A percentile compares a stretch with the other conserved stretches of the same genome.
Conservation (phyloP, 2,888 invertebrate species). For the Scotopteryx bipunctaria region DNA sequence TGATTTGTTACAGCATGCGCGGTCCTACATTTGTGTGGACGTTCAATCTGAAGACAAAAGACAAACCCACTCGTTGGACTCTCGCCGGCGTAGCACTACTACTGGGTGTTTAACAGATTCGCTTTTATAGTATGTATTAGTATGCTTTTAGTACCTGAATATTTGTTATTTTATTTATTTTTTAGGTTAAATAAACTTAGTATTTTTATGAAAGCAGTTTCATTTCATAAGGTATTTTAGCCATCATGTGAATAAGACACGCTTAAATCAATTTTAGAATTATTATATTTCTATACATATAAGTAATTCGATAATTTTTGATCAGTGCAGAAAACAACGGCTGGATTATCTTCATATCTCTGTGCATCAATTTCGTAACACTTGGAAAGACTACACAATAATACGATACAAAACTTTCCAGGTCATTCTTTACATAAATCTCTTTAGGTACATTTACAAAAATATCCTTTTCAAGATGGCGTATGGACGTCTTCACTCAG, state of each 20-base stretch:
- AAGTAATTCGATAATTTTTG: constrained; percentile 40
- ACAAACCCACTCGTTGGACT: constrained; percentile 95
- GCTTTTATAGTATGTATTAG: constrained; percentile 18
- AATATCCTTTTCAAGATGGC: constrained; percentile 43
- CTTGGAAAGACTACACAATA: constrained; percentile 62
- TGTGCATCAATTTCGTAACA: constrained; percentile 50
- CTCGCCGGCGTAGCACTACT: constrained; percentile 96
- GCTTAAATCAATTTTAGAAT: constrained; percentile 5
- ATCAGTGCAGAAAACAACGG: constrained; percentile 52
- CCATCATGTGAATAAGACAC: background rate
- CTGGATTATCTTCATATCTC: constrained; percentile 38
- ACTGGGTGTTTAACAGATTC: constrained; percentile 86
- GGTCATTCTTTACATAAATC: constrained; percentile 24
- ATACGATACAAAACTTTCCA: constrained; percentile 15
- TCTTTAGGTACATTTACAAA: constrained; percentile 45
- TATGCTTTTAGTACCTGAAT: constrained; percentile 18
- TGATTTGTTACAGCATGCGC: constrained; percentile 87
- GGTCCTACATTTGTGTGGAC: constrained; percentile 98
- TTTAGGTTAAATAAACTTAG: constrained; percentile 21
- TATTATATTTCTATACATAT: constrained; percentile 36
- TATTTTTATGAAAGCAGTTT: constrained; percentile 7
- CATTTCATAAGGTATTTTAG: constrained; percentile 4
- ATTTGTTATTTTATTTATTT: constrained; percentile 30
- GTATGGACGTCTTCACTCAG: constrained; percentile 53
- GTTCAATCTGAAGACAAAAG: constrained; percentile 95